phyloP scores from a whole-genome alignment of 2,113 vertebrate genomes.

The Paradoxurus hermaphroditus region DNA sequence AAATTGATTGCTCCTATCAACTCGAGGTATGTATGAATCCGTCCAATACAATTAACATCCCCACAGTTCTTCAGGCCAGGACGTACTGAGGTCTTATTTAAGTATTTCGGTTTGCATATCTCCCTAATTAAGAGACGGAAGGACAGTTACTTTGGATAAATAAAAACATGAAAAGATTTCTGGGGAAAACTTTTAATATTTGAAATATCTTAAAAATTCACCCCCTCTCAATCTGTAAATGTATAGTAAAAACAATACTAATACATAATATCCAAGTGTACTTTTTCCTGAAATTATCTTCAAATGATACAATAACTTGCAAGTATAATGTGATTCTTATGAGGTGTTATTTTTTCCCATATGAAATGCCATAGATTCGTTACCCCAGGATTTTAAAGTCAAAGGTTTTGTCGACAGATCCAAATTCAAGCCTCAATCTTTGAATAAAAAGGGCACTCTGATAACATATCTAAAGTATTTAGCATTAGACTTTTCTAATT shows the following conservation, averaged over 20 bases:
- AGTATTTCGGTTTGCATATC: slow-evolving; percentile 93
- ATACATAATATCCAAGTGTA: neutral
- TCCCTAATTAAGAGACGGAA: slow-evolving; percentile 85
- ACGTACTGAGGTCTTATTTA: slow-evolving; percentile 98
- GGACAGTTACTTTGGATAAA: slow-evolving; percentile 58
- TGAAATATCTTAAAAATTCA: slow-evolving; percentile 42
- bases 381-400: neutral
- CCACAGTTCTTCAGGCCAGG: slow-evolving; percentile 98
- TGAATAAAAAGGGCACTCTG: slow-evolving; percentile 38
- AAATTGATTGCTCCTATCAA: slow-evolving; percentile 98
- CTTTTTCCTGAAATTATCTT: slow-evolving; percentile 41
- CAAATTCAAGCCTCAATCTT: slow-evolving; percentile 9
- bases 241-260: slow-evolving; percentile 13
- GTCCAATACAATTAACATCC: slow-evolving; percentile 98
- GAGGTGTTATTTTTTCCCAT: slow-evolving; percentile 5
- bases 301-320: neutral
- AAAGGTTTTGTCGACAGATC: neutral
- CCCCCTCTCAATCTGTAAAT: neutral
- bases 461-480: neutral
- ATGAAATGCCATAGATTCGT: slow-evolving; percentile 22
- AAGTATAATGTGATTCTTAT: slow-evolving; percentile 2
- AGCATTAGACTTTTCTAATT: neutral
- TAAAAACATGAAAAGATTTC: slow-evolving; percentile 45
- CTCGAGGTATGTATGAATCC: slow-evolving; percentile 98
- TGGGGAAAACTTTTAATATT: slow-evolving; percentile 40